A percentile compares a stretch with the other conserved stretches of the same genome.
Conservation (phyloP, 2,888 invertebrate species). For the Prosapia bicincta region DNA sequence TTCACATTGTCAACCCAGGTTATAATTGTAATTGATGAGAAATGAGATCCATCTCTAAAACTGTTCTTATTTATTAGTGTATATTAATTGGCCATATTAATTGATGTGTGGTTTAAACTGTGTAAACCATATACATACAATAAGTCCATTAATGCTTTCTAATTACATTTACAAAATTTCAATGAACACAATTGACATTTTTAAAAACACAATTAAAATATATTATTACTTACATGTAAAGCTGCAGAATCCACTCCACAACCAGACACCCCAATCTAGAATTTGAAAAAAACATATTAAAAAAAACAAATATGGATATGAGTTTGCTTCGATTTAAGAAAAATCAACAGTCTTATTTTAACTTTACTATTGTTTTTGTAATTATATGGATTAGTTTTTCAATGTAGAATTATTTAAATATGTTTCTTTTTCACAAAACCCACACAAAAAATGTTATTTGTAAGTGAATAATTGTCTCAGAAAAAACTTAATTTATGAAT, state of each 20-base stretch:
- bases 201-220: too few species aligned
- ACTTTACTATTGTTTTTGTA: neutral
- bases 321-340: neutral
- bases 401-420: too few species aligned
- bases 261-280: neutral
- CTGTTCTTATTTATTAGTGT: neutral
- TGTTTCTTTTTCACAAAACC: too few species aligned
- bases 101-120: neutral
- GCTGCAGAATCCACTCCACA: neutral
- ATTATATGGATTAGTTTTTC: neutral
- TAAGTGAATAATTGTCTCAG: too few species aligned
- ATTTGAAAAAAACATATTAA: neutral
- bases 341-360: neutral
- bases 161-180: neutral
- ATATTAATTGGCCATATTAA: neutral
- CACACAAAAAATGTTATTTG: too few species aligned
- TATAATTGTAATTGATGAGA: too few species aligned
- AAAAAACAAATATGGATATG: neutral
- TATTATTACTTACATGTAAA: neutral
- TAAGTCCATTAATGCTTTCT: neutral
- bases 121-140: neutral
- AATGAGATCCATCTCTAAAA: too few species aligned
- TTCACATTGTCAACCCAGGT: too few species aligned
- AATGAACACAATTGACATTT: too few species aligned
- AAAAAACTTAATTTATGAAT: too few species aligned